Evolutionary conservation across 2,888 invertebrate species (phyloP), one percentile per base, ranked within the genome.

Genomic region (Lochmaea capreae): DNA sequence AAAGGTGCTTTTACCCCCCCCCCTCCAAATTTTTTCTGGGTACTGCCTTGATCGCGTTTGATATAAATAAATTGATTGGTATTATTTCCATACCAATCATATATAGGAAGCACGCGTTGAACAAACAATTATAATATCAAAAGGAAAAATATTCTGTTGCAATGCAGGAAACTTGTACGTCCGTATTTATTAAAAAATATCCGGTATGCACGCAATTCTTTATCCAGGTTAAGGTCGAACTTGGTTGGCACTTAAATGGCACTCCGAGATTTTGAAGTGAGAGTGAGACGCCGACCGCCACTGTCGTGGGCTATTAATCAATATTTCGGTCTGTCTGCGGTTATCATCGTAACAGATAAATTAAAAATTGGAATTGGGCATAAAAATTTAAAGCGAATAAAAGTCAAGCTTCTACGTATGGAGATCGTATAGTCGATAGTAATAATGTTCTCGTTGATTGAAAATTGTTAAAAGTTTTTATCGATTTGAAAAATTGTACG

Each of bases 151-250:
- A 68, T 59, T 68, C 65, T 68, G 67, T 68, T 65, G 72, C 72
- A 73, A 59, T 73, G 72, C 72, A 73, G 68, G 58, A 73, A 73
- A 11, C 33, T 26, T 42, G 43, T 16, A 11, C 46, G 61, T 5
- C 33, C n/a, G 16, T n/a, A 39, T 61, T 52, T 43, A 33, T 33
- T 33, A 39, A 67, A 67, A 72, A 58, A 67, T 67, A 14, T 62
- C 33, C 42, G 46, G 14, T 46, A 5, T 14, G 52, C 72, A 73
- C 72, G 72, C 72, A 68, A 68, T 46, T 57, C 6, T 18, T 62
- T 63, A 67, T 58, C 26, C 62, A 65, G 67, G 72, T 73, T 67
- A 65, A 73, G 68, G 72, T 73, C 72, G 52, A 5, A 16, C 33
- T 59, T 67, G 59, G 59, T 26, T 33, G 43, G 59, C 59, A 18